Evolutionary conservation across 2,797 vertebrate genomes (phyloP).

Genomic region (Trematomus bernacchii): DNA sequence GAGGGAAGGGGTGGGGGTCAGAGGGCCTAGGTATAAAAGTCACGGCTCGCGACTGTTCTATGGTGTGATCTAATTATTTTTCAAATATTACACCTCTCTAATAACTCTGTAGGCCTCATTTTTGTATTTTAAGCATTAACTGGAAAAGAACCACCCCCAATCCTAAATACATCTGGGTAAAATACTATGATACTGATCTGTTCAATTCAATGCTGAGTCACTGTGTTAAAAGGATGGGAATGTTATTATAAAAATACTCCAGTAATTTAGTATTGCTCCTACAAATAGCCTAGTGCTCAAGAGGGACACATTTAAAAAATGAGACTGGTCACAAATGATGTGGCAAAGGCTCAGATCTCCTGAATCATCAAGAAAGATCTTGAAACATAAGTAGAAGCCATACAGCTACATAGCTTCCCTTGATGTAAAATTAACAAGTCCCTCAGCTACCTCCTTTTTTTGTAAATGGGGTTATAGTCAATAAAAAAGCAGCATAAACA

Average conservation of each 20-base stretch:
- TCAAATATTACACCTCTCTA: constrained; percentile 2
- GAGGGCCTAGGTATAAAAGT: too few relatives aligned
- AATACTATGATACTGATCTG: constrained; percentile 25
- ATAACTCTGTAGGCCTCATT: neutral
- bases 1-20: too few relatives aligned
- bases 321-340: constrained; percentile 26
- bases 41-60: too few relatives aligned
- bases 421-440: neutral
- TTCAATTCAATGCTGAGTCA: constrained; percentile 44
- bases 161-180: constrained; percentile 31
- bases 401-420: neutral
- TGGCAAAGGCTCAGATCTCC: constrained; percentile 21
- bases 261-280: constrained; percentile 27
- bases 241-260: constrained; percentile 27
- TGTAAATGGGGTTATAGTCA: neutral
- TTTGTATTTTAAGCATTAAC: neutral
- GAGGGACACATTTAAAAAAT: constrained; percentile 11
- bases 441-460: neutral
- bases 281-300: constrained; percentile 22
- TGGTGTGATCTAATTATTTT: neutral
- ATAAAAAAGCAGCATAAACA: neutral
- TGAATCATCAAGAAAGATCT: constrained; percentile 24
- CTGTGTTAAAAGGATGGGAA: constrained; percentile 29
- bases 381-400: neutral
- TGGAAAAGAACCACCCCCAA: constrained; percentile 5